These are phyloP conservation scores for Parauchenoglanis ngamensis DNA, from an alignment of 2,797 vertebrate species.

Conservation along the genomic window DNA sequence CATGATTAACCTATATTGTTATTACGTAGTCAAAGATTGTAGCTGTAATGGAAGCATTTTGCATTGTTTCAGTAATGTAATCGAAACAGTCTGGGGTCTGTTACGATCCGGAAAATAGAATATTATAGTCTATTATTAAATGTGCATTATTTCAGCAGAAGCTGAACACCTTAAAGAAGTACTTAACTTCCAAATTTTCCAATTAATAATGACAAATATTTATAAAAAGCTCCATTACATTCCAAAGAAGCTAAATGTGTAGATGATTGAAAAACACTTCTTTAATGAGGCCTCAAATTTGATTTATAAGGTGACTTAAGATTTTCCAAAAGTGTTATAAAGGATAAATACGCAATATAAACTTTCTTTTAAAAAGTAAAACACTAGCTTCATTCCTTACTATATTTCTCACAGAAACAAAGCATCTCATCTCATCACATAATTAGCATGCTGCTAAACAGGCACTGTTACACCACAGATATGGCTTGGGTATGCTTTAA, in stretches of 20 bases:
- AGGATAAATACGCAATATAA: neutral
- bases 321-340: neutral
- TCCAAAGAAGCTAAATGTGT: neutral
- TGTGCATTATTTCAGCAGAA: neutral
- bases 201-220: neutral
- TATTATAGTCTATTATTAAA: neutral
- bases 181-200: neutral
- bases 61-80: neutral
- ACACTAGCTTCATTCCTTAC: neutral
- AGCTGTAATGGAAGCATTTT: neutral
- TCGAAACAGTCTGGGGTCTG: neutral
- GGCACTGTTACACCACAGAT: neutral
- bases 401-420: neutral
- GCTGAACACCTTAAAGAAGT: neutral
- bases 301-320: neutral
- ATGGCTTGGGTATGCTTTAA: neutral
- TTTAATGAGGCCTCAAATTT: neutral
- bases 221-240: neutral
- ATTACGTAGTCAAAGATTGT: neutral
- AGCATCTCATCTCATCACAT: neutral
- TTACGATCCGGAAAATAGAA: neutral
- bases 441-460: neutral
- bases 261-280: neutral
- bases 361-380: neutral
- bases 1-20: neutral